phyloP scores from a whole-genome alignment of 1,140 invertebrate species.

The Forficula auricularia region DNA sequence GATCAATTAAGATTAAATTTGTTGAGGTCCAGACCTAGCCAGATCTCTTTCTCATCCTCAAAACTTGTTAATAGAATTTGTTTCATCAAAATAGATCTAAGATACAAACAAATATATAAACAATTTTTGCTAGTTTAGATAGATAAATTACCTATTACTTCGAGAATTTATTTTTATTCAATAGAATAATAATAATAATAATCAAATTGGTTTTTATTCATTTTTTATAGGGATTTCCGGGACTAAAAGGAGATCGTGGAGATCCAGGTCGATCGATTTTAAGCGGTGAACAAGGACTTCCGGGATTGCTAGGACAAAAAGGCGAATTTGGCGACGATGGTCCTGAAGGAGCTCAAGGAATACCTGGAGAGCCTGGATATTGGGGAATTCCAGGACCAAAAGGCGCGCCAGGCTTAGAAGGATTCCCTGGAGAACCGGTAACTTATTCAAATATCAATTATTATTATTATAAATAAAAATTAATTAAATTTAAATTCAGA shows the following conservation, averaged over 20 bases:
- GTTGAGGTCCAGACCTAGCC: too few relatives aligned
- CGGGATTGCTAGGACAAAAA: slow-evolving; percentile 16
- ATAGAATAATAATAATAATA: too few relatives aligned
- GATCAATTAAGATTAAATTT: too few relatives aligned
- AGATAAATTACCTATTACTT: too few relatives aligned
- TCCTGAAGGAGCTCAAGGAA: slow-evolving; percentile 12
- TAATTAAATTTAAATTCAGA: too few relatives aligned
- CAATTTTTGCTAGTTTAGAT: too few relatives aligned
- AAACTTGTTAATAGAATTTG: too few relatives aligned
- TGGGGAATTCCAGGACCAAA: slow-evolving; percentile 18
- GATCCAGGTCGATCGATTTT: slow-evolving; percentile 19
- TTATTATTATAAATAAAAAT: neutral
- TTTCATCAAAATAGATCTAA: too few relatives aligned
- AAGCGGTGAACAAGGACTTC: slow-evolving; percentile 15
- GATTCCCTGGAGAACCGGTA: slow-evolving; percentile 15
- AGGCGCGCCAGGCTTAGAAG: slow-evolving; percentile 19
- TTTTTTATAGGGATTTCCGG: slow-evolving; percentile 15
- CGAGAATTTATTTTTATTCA: too few relatives aligned
- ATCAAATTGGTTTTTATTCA: neutral
- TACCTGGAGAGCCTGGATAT: slow-evolving; percentile 16
- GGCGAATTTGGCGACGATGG: slow-evolving; percentile 21
- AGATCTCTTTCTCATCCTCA: too few relatives aligned
- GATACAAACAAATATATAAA: too few relatives aligned
- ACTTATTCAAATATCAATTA: slow-evolving; percentile 6
- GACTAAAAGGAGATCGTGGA: slow-evolving; percentile 20